Conservation (phyloP, 2,797 vertebrate species). For the Rhynchonycteris naso region DNA sequence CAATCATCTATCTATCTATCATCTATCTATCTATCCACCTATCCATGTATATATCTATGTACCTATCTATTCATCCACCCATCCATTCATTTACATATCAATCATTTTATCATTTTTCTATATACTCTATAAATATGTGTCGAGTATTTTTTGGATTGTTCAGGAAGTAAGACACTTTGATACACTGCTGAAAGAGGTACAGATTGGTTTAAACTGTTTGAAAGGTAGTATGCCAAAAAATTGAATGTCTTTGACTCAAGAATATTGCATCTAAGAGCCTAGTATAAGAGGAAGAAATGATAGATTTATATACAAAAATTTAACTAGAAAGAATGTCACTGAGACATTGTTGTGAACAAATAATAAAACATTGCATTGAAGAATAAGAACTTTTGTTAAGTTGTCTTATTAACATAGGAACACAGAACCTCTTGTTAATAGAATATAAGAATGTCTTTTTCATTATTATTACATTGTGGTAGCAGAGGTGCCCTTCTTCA, state of each 20-base stretch:
- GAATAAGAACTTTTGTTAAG: not conserved
- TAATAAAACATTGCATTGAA: not conserved
- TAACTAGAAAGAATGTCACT: not conserved
- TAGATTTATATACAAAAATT: not conserved
- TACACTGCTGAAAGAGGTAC: not conserved
- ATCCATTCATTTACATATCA: not conserved
- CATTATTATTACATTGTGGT: not conserved
- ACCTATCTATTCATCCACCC: not conserved
- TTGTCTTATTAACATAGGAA: not conserved
- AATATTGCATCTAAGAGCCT: not conserved
- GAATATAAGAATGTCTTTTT: not conserved
- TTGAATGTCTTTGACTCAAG: not conserved
- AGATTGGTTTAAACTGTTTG: not conserved
- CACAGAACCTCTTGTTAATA: not conserved
- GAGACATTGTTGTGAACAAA: not conserved
- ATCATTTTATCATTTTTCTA: not conserved
- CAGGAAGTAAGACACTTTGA: not conserved
- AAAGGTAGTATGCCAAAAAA: not conserved
- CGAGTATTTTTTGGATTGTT: not conserved
- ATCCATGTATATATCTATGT: not conserved
- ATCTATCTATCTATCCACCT: not conserved
- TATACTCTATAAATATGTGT: not conserved
- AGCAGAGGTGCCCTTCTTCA: not conserved
- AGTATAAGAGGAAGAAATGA: not conserved
- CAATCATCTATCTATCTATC: not conserved